Percentiles rank a stretch among this genome's conserved stretches.
Evolutionary conservation across 1,140 invertebrate genomes (phyloP).

Genomic region (Solenopsis fugax): DNA sequence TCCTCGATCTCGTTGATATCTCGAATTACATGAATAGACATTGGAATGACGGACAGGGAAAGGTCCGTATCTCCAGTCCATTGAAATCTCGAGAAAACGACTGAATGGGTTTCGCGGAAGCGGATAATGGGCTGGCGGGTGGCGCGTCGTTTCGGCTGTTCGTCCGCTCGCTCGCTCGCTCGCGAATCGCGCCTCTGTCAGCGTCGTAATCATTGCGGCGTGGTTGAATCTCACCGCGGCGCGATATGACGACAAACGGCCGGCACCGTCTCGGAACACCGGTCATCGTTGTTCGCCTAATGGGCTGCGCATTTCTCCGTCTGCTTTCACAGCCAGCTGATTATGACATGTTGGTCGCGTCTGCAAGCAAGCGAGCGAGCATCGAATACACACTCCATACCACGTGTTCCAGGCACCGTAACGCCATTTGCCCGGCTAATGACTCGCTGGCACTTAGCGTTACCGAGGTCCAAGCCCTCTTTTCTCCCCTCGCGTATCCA

Average conservation of each 20-base stretch:
- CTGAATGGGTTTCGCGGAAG: conserved; percentile 73
- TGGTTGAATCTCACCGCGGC: conserved; percentile 31
- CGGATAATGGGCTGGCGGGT: conserved; percentile 68
- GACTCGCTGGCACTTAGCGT: conserved; percentile 83
- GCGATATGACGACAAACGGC: conserved; percentile 68
- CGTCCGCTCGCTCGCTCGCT: background rate
- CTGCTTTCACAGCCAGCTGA: conserved; percentile 86
- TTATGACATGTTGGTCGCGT: conserved; percentile 85
- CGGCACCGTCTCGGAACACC: conserved; percentile 79
- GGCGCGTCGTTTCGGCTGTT: conserved; percentile 14
- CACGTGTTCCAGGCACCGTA: conserved; percentile 84
- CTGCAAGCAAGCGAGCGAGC: conserved; percentile 71
- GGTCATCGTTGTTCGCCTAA: conserved; percentile 84
- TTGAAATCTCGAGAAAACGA: conserved; percentile 73
- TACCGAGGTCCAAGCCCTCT: conserved; percentile 39
- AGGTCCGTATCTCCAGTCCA: conserved; percentile 65
- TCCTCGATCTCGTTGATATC: conserved; percentile 59
- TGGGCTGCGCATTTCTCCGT: conserved; percentile 84
- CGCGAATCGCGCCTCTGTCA: conserved; percentile 66
- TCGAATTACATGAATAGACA: conserved; percentile 73
- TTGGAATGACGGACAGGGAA: conserved; percentile 70
- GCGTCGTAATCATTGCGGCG: conserved; percentile 53
- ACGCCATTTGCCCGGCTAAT: conserved; percentile 85
- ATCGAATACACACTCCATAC: conserved; percentile 76
- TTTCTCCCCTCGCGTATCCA: conserved; percentile 8